A percentile compares a stretch with the other conserved stretches of the same genome.
phyloP scores from a whole-genome alignment of 1,140 invertebrate species.

The Muscidifurax raptorellus region DNA sequence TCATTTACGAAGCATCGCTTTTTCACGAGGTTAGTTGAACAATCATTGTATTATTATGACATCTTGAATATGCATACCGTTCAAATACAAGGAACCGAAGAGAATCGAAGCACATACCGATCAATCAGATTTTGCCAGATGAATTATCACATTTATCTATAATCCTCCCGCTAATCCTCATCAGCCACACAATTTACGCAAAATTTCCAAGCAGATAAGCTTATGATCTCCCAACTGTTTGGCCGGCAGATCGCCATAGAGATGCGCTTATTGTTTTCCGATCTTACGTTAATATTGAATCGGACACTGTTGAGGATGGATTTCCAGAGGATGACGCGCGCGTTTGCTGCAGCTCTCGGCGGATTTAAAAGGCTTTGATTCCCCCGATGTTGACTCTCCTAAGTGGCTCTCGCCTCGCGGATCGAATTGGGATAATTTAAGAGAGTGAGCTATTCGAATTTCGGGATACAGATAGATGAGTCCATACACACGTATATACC shows the following conservation, averaged over 20 bases:
- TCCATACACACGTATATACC: too few species aligned
- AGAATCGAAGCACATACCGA: not conserved
- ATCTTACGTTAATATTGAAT: slow-evolving; percentile 3
- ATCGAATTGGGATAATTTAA: slow-evolving; percentile 19
- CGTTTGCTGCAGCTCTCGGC: not conserved
- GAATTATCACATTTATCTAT: not conserved
- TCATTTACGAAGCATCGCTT: not conserved
- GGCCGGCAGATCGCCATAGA: not conserved
- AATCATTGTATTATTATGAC: not conserved
- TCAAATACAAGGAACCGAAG: too few species aligned
- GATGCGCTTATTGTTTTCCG: not conserved
- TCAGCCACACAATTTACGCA: not conserved
- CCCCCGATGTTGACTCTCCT: not conserved
- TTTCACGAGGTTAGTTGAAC: not conserved
- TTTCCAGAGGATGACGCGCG: not conserved
- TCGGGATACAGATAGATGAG: not conserved
- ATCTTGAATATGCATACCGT: too few species aligned
- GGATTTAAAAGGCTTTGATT: not conserved
- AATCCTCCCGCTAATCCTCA: not conserved
- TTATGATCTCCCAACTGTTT: not conserved
- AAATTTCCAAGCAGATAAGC: not conserved
- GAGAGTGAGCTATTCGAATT: not conserved
- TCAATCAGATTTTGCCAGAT: not conserved
- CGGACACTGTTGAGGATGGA: not conserved
- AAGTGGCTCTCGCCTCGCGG: not conserved